Conservation (phyloP, 2,888 invertebrate genomes). For the Cataglyphis livida region DNA sequence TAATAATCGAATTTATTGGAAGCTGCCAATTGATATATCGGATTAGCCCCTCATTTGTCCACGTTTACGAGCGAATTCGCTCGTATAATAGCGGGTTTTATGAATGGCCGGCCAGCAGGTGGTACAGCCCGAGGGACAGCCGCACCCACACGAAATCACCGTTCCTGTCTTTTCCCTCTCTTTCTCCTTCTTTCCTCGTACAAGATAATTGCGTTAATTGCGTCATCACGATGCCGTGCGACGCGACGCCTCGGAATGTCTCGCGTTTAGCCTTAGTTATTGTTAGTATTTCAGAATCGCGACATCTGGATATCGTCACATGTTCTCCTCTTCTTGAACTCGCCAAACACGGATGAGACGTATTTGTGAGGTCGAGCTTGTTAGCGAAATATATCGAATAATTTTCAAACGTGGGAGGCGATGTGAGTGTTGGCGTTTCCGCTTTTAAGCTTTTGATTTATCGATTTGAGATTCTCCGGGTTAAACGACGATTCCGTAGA, state of each 20-base stretch:
- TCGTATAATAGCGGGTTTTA: conserved; percentile 60
- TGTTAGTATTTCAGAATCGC: conserved; percentile 32
- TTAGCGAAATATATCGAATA: conserved; percentile 50
- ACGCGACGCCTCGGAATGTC: conserved; percentile 45
- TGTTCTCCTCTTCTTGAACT: conserved; percentile 12
- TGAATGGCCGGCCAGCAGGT: conserved; percentile 60
- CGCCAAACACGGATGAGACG: conserved; percentile 13
- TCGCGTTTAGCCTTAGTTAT: conserved; percentile 4
- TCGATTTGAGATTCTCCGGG: not conserved
- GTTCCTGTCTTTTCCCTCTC: conserved; percentile 1
- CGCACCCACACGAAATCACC: conserved; percentile 50
- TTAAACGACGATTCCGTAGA: not conserved
- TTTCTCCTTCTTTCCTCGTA: not conserved
- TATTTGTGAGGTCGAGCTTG: conserved; percentile 8
- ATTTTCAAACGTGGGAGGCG: conserved; percentile 50
- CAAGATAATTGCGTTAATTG: conserved; percentile 30
- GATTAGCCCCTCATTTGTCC: conserved; percentile 64
- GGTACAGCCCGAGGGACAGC: conserved; percentile 49
- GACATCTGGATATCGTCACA: conserved; percentile 70
- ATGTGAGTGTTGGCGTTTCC: conserved; percentile 3
- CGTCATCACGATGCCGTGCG: conserved; percentile 21
- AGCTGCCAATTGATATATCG: conserved; percentile 65
- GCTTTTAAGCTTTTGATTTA: conserved; percentile 20
- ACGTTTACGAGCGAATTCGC: conserved; percentile 62
- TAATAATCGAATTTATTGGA: conserved; percentile 63